A percentile compares a stretch with the other conserved stretches of the same genome.
Evolutionary conservation across 2,888 invertebrate species (phyloP).

Genomic region (Priocnemis perturbator): DNA sequence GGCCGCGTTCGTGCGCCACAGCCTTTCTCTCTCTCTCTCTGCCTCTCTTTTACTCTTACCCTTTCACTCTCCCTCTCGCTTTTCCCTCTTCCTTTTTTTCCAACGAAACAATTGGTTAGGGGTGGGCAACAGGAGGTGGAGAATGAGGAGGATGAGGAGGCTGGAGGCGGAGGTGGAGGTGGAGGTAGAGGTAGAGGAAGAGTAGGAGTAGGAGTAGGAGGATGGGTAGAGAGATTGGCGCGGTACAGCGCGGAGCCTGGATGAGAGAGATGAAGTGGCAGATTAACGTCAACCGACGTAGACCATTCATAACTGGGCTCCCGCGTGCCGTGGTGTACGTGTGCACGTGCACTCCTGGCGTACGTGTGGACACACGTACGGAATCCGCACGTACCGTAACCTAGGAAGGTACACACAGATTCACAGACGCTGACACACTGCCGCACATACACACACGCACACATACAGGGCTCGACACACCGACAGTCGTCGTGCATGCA

Average conservation of each 20-base stretch:
- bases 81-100: constrained; percentile 19
- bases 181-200: constrained; percentile 18
- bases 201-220: constrained; percentile 20
- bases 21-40: constrained; percentile 2
- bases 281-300: constrained; percentile 64
- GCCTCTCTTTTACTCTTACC: constrained; percentile 3
- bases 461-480: too few species aligned
- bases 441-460: too few species aligned
- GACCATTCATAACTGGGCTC: constrained; percentile 61
- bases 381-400: not conserved
- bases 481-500: not conserved
- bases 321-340: constrained; percentile 28
- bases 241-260: constrained; percentile 46
- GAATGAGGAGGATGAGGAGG: constrained; percentile 16
- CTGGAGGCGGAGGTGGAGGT: constrained; percentile 15
- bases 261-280: constrained; percentile 62
- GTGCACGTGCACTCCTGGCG: not conserved
- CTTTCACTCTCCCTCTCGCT: constrained; percentile 6
- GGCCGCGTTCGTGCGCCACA: constrained; percentile 23
- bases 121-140: constrained; percentile 31
- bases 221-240: constrained; percentile 46
- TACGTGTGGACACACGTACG: constrained; percentile 26
- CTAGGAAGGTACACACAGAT: constrained; percentile 5
- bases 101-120: constrained; percentile 60
- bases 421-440: too few species aligned